Evolutionary conservation across 2,797 vertebrate genomes (phyloP).

Genomic region (Xenopus petersii): DNA sequence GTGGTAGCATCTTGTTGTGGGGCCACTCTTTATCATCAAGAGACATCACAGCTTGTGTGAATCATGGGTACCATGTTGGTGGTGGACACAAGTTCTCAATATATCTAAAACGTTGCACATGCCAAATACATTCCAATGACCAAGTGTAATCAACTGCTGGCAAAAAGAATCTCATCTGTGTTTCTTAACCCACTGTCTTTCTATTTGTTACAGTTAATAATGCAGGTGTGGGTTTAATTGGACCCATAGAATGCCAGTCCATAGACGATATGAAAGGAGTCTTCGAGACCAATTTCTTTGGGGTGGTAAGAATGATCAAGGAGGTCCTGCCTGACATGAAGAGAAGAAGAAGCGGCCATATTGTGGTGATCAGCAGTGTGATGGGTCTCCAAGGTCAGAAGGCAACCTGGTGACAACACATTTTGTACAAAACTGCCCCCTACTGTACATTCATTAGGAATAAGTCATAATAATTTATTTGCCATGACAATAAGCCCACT

Average conservation of each 20-base stretch:
- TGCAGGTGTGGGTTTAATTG: conserved; percentile 82
- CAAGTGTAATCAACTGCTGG: too few species aligned
- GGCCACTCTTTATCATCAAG: too few species aligned
- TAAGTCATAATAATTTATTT: too few species aligned
- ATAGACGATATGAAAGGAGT: conserved; percentile 81
- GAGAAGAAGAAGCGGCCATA: conserved; percentile 77
- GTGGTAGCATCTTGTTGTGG: too few species aligned
- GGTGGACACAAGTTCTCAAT: too few species aligned
- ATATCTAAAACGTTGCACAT: too few species aligned
- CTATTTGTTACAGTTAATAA: conserved; percentile 76
- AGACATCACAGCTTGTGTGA: too few species aligned
- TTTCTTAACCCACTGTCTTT: background rate
- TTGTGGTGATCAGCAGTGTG: conserved; percentile 90
- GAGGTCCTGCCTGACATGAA: conserved; percentile 91
- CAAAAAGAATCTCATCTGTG: background rate
- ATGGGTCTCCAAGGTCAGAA: conserved; percentile 87
- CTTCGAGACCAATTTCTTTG: conserved; percentile 93
- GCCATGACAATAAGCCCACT: too few species aligned
- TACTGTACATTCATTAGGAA: too few species aligned
- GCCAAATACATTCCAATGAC: too few species aligned
- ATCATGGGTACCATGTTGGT: too few species aligned
- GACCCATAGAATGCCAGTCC: conserved; percentile 83
- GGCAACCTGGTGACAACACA: background rate
- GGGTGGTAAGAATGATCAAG: conserved; percentile 85
- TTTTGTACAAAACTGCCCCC: too few species aligned